Percentiles rank a stretch among this genome's conserved stretches.
Conservation (phyloP, 2,888 invertebrate genomes). For the Trichogramma dendrolimi region DNA sequence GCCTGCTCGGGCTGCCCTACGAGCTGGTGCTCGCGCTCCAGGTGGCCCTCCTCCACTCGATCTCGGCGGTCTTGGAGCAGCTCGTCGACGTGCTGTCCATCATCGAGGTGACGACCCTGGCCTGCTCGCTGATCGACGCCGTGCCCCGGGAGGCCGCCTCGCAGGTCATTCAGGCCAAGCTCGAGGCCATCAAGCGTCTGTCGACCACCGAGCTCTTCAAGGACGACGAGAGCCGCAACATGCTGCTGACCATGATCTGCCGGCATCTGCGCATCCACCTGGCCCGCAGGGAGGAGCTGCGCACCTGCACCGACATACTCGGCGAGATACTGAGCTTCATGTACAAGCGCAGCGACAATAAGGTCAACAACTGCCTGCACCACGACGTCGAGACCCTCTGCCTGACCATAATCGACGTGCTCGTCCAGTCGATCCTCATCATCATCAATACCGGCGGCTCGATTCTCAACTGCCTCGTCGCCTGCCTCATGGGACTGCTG, state of each 20-base stretch:
- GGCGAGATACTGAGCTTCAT: conserved; percentile 74
- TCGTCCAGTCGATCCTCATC: conserved; percentile 80
- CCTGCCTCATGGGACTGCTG: conserved; percentile 79
- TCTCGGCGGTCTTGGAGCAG: conserved; percentile 80
- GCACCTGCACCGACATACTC: conserved; percentile 80
- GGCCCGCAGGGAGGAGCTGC: conserved; percentile 74
- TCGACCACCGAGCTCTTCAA: conserved; percentile 71
- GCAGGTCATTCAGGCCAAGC: conserved; percentile 72
- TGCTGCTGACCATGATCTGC: conserved; percentile 78
- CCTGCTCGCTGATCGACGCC: conserved; percentile 74
- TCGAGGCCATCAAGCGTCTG: conserved; percentile 77
- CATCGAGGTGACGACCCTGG: conserved; percentile 74
- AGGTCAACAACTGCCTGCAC: conserved; percentile 63
- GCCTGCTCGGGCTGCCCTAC: conserved; percentile 68
- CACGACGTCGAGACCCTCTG: conserved; percentile 81
- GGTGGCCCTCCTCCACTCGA: conserved; percentile 76
- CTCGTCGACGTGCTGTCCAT: conserved; percentile 70
- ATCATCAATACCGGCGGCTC: conserved; percentile 74
- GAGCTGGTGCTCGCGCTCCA: conserved; percentile 76
- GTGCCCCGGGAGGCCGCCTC: conserved; percentile 66
- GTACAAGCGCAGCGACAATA: conserved; percentile 57
- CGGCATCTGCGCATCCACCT: conserved; percentile 81
- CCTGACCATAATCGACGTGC: conserved; percentile 73
- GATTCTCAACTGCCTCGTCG: conserved; percentile 76
- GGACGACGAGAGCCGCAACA: conserved; percentile 77